These are phyloP conservation scores for Pyrgilauda ruficollis DNA, from an alignment of 2,113 vertebrate genomes.

Conservation along the genomic window DNA sequence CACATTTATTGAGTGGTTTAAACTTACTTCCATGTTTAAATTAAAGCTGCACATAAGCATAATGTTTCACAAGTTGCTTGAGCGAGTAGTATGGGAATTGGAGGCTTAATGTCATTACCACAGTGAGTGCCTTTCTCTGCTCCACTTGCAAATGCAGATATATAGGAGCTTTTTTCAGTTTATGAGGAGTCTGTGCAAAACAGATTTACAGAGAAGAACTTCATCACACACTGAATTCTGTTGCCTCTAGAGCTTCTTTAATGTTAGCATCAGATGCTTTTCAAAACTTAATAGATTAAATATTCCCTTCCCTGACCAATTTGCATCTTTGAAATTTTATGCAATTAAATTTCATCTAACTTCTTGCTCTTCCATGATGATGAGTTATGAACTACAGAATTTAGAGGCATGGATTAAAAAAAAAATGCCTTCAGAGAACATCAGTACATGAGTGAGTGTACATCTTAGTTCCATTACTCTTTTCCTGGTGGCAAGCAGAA, in stretches of 20 bases:
- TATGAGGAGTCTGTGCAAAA: constrained; percentile 15
- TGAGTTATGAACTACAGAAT: constrained; percentile 41
- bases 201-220: constrained; percentile 9
- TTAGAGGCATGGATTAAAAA: not conserved
- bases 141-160: constrained; percentile 2
- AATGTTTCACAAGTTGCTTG: not conserved
- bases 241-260: constrained; percentile 51
- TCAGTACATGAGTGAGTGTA: not conserved
- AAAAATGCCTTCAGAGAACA: not conserved
- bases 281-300: constrained; percentile 56
- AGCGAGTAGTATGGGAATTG: not conserved
- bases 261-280: constrained; percentile 40
- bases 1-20: not conserved
- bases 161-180: not conserved
- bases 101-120: not conserved
- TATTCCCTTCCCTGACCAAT: constrained; percentile 38
- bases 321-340: constrained; percentile 52
- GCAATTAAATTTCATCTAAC: constrained; percentile 54
- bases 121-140: not conserved
- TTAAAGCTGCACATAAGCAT: not conserved
- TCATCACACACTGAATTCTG: constrained; percentile 25
- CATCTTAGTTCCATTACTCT: constrained; percentile 15
- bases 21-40: not conserved
- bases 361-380: constrained; percentile 31
- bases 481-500: constrained; percentile 13